These are phyloP conservation scores for Anguilla megastoma DNA, from an alignment of 2,797 vertebrate genomes.

Conservation along the genomic window DNA sequence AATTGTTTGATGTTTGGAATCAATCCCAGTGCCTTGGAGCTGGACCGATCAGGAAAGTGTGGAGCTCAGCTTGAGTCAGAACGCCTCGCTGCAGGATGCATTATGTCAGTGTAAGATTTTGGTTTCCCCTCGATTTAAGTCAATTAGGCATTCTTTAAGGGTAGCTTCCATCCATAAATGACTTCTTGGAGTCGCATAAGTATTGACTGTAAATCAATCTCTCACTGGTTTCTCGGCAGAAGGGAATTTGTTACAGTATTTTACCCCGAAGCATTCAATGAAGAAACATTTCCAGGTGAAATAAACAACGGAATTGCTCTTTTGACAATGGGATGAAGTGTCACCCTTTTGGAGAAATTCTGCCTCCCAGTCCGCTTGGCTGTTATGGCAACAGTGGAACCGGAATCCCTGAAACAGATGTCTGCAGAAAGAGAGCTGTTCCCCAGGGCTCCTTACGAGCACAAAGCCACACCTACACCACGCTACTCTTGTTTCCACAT, in stretches of 20 bases:
- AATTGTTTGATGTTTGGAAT: slow-evolving; percentile 2
- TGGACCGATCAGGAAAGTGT: not conserved
- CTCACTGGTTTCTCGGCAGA: not conserved
- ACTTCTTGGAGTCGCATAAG: not conserved
- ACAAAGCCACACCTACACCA: not conserved
- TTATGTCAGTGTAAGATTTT: not conserved
- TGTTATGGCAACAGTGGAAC: not conserved
- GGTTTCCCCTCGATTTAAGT: not conserved
- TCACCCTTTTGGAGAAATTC: not conserved
- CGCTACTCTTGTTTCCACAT: not conserved
- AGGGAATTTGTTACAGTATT: not conserved
- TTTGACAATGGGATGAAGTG: not conserved
- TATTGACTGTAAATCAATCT: not conserved
- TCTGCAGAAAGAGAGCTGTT: not conserved
- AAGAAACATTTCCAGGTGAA: not conserved
- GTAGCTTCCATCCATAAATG: not conserved
- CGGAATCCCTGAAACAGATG: not conserved
- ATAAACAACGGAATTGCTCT: not conserved
- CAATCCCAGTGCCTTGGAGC: not conserved
- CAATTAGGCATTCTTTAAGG: not conserved
- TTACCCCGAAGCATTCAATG: not conserved
- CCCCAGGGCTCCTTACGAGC: not conserved
- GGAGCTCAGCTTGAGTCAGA: not conserved
- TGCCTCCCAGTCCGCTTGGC: not conserved
- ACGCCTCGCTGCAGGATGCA: not conserved